Evolutionary conservation across 2,113 vertebrate genomes (phyloP).

Genomic region (Thryonomys swinderianus): DNA sequence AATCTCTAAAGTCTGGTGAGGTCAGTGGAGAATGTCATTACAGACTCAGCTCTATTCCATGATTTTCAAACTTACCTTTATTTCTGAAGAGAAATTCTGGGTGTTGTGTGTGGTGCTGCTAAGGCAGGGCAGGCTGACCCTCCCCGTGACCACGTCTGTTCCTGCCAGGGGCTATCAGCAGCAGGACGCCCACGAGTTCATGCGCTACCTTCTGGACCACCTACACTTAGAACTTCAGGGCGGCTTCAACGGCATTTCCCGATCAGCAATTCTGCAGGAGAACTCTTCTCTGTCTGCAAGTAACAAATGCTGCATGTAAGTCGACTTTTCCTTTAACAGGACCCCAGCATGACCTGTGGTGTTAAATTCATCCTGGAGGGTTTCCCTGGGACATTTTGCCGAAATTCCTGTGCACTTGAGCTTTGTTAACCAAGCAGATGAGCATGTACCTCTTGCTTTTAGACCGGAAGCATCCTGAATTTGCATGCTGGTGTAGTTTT

Average conservation of each 20-base stretch:
- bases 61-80: constrained; percentile 9
- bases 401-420: neutral
- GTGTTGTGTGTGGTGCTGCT: neutral
- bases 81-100: neutral
- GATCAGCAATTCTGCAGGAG: constrained; percentile 88
- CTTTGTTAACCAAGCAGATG: neutral
- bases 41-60: neutral
- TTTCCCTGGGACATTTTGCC: neutral
- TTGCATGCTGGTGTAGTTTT: constrained; percentile 7
- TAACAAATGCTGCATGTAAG: constrained; percentile 96
- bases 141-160: constrained; percentile 22
- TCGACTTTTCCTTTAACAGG: neutral
- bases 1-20: neutral
- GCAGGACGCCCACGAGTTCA: constrained; percentile 98
- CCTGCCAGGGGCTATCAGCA: constrained; percentile 97
- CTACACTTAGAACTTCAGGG: constrained; percentile 98
- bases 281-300: constrained; percentile 87
- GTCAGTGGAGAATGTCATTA: neutral
- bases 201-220: constrained; percentile 98
- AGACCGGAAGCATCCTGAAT: neutral
- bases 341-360: neutral
- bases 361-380: neutral
- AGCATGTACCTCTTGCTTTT: neutral
- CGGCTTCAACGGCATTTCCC: constrained; percentile 92
- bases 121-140: neutral